phyloP scores from a whole-genome alignment of 2,113 vertebrate species.

The Myotis yumanensis region DNA sequence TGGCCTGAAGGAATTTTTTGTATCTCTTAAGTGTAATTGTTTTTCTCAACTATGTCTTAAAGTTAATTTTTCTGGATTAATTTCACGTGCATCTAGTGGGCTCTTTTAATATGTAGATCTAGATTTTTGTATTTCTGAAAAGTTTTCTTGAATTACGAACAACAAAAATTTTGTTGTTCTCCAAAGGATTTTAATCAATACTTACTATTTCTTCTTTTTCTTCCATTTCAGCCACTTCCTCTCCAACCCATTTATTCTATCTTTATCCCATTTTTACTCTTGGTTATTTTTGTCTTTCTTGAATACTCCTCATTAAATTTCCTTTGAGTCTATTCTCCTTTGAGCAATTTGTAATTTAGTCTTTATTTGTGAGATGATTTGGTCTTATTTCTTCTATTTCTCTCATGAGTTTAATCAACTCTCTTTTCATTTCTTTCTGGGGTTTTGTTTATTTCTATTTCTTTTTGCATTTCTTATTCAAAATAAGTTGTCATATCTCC shows the following conservation, averaged over 20 bases:
- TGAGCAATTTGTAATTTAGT: slow-evolving; percentile 41
- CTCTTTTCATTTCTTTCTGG: slow-evolving; percentile 59
- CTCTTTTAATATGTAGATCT: neutral
- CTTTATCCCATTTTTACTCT: neutral
- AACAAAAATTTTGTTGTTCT: neutral
- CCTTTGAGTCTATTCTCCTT: slow-evolving; percentile 14
- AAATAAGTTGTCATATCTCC: neutral
- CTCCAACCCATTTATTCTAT: neutral
- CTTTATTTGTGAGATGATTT: slow-evolving; percentile 43
- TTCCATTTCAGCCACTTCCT: slow-evolving; percentile 23
- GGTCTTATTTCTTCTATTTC: slow-evolving; percentile 30
- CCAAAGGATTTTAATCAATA: slow-evolving; percentile 3
- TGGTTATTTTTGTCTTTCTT: slow-evolving; percentile 7
- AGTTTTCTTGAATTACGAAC: neutral
- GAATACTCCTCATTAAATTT: slow-evolving; percentile 18
- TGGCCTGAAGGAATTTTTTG: neutral
- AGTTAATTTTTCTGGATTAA: slow-evolving; percentile 1
- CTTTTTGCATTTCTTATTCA: slow-evolving; percentile 52
- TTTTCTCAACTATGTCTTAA: neutral
- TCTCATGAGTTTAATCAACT: slow-evolving; percentile 53
- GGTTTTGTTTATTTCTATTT: slow-evolving; percentile 51
- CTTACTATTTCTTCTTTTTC: slow-evolving; percentile 5
- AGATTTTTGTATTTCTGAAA: slow-evolving; percentile 17
- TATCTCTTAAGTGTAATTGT: neutral
- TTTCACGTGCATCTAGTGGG: neutral